Base-by-base conservation (phyloP, 2,888 invertebrate species). In the Cetonia aurata region DNA sequence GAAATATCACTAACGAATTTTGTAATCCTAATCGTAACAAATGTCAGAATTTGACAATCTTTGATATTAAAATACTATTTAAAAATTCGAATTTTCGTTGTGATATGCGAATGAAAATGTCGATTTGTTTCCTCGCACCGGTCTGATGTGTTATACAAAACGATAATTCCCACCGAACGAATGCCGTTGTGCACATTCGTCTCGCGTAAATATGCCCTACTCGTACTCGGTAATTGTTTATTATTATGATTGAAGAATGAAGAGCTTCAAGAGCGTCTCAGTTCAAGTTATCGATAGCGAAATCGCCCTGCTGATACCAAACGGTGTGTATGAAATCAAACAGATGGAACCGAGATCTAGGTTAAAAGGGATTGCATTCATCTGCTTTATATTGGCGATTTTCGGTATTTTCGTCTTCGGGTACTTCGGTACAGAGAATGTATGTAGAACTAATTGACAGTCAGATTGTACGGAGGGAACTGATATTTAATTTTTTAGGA, bases 381-480 rank as follows among this genome's bases (percentile, higher is more conserved):
- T 95, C 85, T 95, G 95, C 86, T 88, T 95, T 81, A 88, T 92
- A 79, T 88, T 95, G 81, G 93, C 94, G 77, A 88, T 95, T 75
- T 92, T 93, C 83, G 94, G 95, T 77, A 94, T 95, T 85, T 90
- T 96, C 78, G 95, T 94, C 80, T 93, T 95, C 83, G 95, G 95
- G 80, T 95, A 95, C 85, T 95, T 95, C 82, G 95, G 95, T 83
- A 94, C 94, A 75, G 95, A 95, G 84, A 93, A 93, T 88, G 92
- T 93, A 81, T 88, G 89, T 82, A 79, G 77, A 25, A 25, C 4
- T 25, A 25, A 25, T 3, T 25, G 1, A 44, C n/a, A 48, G 31
- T 25, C 25, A 25, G 4, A 25, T n/a, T 41, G 25, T 6, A 9
- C 13, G 42, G 13, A 13, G 19, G 37, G 6, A 4, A 4, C 15